A percentile compares a stretch with the other conserved stretches of the same genome.
phyloP scores from a whole-genome alignment of 1,140 invertebrate species.

The Metaphire vulgaris region DNA sequence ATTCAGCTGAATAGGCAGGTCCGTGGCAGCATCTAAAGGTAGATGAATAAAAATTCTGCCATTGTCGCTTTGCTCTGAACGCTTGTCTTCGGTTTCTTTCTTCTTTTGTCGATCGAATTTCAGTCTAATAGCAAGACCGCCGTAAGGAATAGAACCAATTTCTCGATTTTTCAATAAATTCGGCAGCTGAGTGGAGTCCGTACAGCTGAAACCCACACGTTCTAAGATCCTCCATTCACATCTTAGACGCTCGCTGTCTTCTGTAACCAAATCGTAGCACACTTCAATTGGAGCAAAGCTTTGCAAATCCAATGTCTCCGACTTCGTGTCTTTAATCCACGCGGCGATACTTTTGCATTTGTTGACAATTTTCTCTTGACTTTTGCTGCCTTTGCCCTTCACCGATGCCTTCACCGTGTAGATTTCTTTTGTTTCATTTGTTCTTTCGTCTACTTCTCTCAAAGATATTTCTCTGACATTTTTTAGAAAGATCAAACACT shows the following conservation, averaged over 20 bases:
- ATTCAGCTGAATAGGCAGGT: slow-evolving; percentile 44
- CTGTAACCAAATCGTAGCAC: neutral
- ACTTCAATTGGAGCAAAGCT: too few species aligned
- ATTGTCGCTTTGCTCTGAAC: neutral
- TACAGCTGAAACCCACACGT: slow-evolving; percentile 33
- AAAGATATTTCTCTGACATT: neutral
- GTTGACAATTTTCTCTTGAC: too few species aligned
- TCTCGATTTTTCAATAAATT: slow-evolving; percentile 35
- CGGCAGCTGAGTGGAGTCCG: neutral
- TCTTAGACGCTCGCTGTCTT: neutral
- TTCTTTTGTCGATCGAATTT: slow-evolving; percentile 42
- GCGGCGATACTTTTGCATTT: too few species aligned
- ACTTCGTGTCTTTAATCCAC: too few species aligned
- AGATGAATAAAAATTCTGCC: slow-evolving; percentile 41
- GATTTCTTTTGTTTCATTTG: neutral
- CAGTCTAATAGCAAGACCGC: slow-evolving; percentile 31
- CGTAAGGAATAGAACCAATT: slow-evolving; percentile 26
- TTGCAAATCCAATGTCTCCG: too few species aligned
- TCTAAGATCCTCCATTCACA: slow-evolving; percentile 33
- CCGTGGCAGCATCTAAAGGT: slow-evolving; percentile 41
- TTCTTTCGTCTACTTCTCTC: neutral
- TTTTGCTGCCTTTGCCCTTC: slow-evolving; percentile 30
- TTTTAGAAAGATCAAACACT: slow-evolving; percentile 12
- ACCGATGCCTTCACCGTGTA: neutral
- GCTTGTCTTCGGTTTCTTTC: slow-evolving; percentile 4